Conservation (phyloP, 2,113 vertebrate genomes). For the Boleophthalmus pectinirostris region DNA sequence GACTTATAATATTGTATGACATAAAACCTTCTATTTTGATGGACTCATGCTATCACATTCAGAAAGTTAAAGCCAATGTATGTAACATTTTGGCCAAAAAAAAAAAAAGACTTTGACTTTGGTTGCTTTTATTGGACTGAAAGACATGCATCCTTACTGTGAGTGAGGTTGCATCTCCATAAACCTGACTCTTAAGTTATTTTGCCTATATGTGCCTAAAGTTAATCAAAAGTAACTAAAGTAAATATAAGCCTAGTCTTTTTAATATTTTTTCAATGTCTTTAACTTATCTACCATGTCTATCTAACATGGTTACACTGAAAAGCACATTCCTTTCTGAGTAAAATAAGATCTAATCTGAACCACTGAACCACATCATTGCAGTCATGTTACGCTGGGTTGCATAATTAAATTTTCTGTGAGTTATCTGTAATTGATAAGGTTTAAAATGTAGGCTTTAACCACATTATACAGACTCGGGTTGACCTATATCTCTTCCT, state of each 20-base stretch:
- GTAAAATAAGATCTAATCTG: conserved; percentile 17
- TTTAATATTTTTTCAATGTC: neutral
- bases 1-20: no score
- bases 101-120: no score
- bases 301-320: conserved; percentile 13
- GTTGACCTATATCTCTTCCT: neutral
- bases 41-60: no score
- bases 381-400: neutral
- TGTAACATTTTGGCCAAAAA: no score
- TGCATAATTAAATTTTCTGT: conserved; percentile 15
- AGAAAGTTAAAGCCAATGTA: no score
- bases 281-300: conserved; percentile 13
- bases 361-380: neutral
- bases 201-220: neutral
- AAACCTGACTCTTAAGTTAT: neutral
- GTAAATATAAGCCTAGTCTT: no score
- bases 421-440: conserved; percentile 2
- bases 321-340: conserved; percentile 25
- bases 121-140: no score
- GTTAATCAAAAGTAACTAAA: neutral
- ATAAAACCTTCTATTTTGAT: no score
- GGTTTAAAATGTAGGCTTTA: neutral
- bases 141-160: no score
- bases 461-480: neutral
- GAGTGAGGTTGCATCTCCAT: no score